Conservation (phyloP, 2,113 vertebrate genomes). For the Gambusia holbrooki region DNA sequence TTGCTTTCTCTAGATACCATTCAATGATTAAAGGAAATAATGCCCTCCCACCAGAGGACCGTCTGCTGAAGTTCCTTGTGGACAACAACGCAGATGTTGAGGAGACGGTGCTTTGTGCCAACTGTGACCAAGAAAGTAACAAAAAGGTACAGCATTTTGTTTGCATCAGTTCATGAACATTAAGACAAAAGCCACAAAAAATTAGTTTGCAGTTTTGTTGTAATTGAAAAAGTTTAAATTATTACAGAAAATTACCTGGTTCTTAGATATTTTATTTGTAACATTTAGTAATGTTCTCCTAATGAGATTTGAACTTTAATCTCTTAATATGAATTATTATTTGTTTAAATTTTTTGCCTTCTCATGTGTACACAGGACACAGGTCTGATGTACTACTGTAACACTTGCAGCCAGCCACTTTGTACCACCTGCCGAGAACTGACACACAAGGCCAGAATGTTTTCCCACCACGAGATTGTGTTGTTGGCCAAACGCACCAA, state of each 20-base stretch:
- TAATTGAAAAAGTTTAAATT: neutral
- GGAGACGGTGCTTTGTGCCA: conserved; percentile 88
- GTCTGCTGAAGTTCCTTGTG: conserved; percentile 91
- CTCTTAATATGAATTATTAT: neutral
- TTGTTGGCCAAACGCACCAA: conserved; percentile 90
- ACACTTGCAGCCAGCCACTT: conserved; percentile 92
- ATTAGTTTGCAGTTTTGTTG: neutral
- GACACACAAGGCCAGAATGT: conserved; percentile 92
- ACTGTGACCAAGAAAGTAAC: conserved; percentile 88
- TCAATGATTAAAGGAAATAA: conserved; percentile 87
- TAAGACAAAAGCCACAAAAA: neutral
- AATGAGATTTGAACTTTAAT: neutral
- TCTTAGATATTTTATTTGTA: neutral
- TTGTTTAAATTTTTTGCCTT: neutral
- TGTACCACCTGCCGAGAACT: conserved; percentile 89
- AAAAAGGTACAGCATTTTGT: conserved; percentile 77
- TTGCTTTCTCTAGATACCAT: conserved; percentile 78
- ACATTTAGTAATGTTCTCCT: neutral
- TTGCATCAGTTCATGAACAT: neutral
- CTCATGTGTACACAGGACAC: conserved; percentile 79
- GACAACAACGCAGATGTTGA: conserved; percentile 85
- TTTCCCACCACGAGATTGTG: conserved; percentile 91
- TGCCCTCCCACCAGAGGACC: conserved; percentile 87
- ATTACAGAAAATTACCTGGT: neutral
- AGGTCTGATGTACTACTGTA: conserved; percentile 91